Percentiles rank a stretch among this genome's conserved stretches.
These are phyloP conservation scores for Esox niger DNA, from an alignment of 2,113 vertebrate species.

Conservation along the genomic window DNA sequence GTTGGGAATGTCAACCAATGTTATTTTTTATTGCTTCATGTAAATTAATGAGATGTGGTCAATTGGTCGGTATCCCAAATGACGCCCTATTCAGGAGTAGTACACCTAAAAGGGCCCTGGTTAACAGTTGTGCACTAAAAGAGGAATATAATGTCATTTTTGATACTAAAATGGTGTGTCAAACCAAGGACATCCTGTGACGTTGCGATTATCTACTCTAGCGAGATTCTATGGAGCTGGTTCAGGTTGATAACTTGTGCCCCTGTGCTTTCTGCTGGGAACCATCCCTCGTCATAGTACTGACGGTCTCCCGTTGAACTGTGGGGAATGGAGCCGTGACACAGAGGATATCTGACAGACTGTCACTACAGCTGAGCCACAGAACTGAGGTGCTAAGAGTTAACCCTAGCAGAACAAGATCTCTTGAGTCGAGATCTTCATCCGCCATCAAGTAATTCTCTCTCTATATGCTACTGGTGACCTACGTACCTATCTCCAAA, in stretches of 20 bases:
- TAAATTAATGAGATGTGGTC: not conserved
- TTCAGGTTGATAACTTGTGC: not conserved
- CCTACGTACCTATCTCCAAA: too few species aligned
- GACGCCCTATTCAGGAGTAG: too few species aligned
- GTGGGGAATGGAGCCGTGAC: not conserved
- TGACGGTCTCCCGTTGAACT: not conserved
- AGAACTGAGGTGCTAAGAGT: not conserved
- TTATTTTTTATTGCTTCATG: not conserved
- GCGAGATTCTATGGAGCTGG: not conserved
- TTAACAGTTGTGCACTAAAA: too few species aligned
- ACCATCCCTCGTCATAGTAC: not conserved
- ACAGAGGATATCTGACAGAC: constrained; percentile 7
- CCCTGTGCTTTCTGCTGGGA: not conserved
- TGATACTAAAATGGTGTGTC: not conserved
- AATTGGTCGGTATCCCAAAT: too few species aligned
- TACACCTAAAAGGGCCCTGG: too few species aligned
- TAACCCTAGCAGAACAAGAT: not conserved
- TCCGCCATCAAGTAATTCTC: not conserved
- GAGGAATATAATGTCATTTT: too few species aligned
- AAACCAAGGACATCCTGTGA: not conserved
- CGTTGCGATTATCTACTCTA: not conserved
- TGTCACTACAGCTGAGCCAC: not conserved
- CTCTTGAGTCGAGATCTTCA: not conserved
- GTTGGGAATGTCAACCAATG: not conserved
- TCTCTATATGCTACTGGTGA: not conserved